Base-by-base conservation (phyloP, 2,113 vertebrate genomes). In the Archocentrus centrarchus region DNA sequence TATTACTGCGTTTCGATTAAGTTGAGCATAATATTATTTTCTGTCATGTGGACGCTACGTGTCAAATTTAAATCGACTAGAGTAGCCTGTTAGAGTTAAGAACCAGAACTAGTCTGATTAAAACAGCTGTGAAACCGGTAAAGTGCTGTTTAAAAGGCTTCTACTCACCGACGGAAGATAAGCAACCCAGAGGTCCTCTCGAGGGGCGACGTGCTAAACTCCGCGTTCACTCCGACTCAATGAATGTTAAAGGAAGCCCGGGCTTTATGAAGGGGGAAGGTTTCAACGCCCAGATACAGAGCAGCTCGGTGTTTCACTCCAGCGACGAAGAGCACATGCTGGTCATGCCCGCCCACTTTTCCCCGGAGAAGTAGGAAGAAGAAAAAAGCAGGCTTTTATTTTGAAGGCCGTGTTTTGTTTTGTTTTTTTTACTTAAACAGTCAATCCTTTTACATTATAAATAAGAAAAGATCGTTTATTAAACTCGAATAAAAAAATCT, bases 111-210 rank as follows among this genome's bases (percentile, higher is more conserved):
- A 22, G 59, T 58, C 32, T 32, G 11, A 24, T 41, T 53, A 24
- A 11, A 27, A 13, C 18, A 41, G 50, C 9, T 27, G 44, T n/a
- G 4, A 37, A 37, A 39, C 14, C 8, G 17, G 5, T 39, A 32
- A 35, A 6, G 2, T 41, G 50, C 22, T 5, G 27, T 80, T 66
- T 59, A 55, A 81, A 77, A 59, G 24, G 3, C 6, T 79, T 18
- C 6, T 2, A 88, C 93, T 94, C 84, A 94, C 92, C 93, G 27
- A 75, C 58, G 2, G 62, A 6, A 41, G 11, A 32, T 39, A 27
- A 14, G 64, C 13, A 3, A 27, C 18, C 63, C 5, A 11, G 50
- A 1, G 24, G 37, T 73, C 75, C 18, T 22, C 50, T 59, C 4
- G 30, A 70, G 3, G 44, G 35, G 1, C 4, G 47, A 64, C 20